Evolutionary conservation across 2,797 vertebrate species (phyloP).

Genomic region (Tympanoctomys barrerae): DNA sequence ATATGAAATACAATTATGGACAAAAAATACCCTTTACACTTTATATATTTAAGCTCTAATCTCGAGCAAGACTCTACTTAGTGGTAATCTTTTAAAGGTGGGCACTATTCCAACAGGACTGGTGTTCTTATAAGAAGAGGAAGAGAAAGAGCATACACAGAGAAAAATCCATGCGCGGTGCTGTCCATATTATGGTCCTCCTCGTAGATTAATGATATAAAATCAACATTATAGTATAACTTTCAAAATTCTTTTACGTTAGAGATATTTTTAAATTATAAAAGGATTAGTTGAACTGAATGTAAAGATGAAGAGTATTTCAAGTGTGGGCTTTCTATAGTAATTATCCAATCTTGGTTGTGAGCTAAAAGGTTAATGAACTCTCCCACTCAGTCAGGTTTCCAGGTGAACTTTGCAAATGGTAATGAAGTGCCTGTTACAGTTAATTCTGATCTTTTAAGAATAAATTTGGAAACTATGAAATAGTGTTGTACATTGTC

Average conservation of each 20-base stretch:
- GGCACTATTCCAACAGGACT: background rate
- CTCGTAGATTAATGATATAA: background rate
- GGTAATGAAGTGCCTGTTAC: background rate
- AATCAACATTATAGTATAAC: background rate
- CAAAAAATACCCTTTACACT: background rate
- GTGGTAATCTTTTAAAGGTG: background rate
- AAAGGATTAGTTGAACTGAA: constrained; percentile 2
- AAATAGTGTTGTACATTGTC: background rate
- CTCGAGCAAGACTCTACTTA: background rate
- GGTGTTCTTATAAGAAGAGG: background rate
- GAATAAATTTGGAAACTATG: constrained; percentile 72
- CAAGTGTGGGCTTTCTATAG: background rate
- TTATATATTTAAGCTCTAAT: background rate
- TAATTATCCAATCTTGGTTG: background rate
- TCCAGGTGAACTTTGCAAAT: constrained; percentile 36
- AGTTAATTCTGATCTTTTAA: constrained; percentile 78
- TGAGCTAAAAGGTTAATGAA: constrained; percentile 24
- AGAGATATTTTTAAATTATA: background rate
- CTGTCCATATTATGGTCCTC: background rate
- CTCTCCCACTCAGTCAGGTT: background rate
- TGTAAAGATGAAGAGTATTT: background rate
- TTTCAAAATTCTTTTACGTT: constrained; percentile 38
- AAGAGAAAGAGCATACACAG: background rate
- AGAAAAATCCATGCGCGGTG: background rate
- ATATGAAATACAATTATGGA: background rate